Evolutionary conservation across 2,113 vertebrate genomes (phyloP), one percentile per base, ranked within the genome.

Genomic region (Colaptes auratus): DNA sequence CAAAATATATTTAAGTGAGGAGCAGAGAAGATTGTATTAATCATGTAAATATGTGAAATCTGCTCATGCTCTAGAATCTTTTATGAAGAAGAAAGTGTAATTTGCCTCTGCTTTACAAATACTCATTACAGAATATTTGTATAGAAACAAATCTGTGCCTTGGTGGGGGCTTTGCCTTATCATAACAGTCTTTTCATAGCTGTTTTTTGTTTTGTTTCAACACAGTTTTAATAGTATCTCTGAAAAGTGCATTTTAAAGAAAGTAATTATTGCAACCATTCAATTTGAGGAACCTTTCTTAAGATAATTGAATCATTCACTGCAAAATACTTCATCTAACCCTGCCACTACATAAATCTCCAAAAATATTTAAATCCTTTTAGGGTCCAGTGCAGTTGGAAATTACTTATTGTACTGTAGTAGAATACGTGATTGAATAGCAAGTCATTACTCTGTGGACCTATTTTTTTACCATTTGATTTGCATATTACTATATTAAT

Each of bases 281-380:
- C 56, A 16, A 33, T 93, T 96, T 77, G 71, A 50, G 53, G 71
- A 95, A 86, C n/a, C 33, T 94, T 95, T 82, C 74, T 70, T 76
- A 60, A 95, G 79, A 73, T 96, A 96, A 95, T 93, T 88, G 84
- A 95, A 96, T 95, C 46, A 85, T 92, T 96, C 35, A 56, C 46
- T 80, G 46, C 60, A 55, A 86, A 95, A 92, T 91, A 93, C 66
- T 94, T 90, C 42, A 78, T 96, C 88, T 92, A 82, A 87, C 46
- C 85, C 60, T 90, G 42, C 39, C 35, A 56, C 73, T 91, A 48
- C n/a, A 85, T 85, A 91, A 93, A 94, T 96, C 89, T 96, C 48
- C 48, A 93, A n/a, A n/a, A 96, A 93, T 93, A 90, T 91, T 96
- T 95, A 61, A 95, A 75, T 94, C 67, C 79, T 73, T 96, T 95